Evolutionary conservation across 2,888 invertebrate species (phyloP), one percentile per base, ranked within the genome.

Genomic region (Sepiola atlantica): DNA sequence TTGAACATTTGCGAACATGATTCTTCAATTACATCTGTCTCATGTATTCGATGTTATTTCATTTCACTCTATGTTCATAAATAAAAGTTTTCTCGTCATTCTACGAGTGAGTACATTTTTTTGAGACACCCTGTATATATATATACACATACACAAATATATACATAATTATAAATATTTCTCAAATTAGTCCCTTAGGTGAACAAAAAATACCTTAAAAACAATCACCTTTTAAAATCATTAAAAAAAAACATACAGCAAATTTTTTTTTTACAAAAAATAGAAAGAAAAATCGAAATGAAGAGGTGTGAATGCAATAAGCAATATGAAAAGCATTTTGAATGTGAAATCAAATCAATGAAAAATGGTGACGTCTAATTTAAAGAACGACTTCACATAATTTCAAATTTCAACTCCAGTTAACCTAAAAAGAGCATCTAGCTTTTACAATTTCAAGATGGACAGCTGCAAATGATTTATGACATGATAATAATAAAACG

Each of bases 391-490:
- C 77, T 77, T 77, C 8, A 45, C 2, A 45, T 45, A 45, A 45
- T 8, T 45, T 45, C 45, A 45, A 45, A 45, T 45, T 14, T 57
- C 21, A 77, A 77, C n/a, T n/a, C 16, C n/a, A n/a, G n/a, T 77
- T 16, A 77, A 16, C n/a, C 77, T 77, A n/a, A 77, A 32, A 77
- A 28, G 4, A 77, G n/a, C n/a, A 45, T 45, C 32, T 77, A 32
- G 77, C 77, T 77, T 32, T n/a, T 14, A 77, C 18, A 28, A 54
- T 92, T 92, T 45, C 55, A 45, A 45, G 54, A 92, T 92, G 55
- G 92, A 92, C 55, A 92, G 92, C 55, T 92, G n/a, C 92, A 28
- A 55, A 16, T 92, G 55, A 55, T 55, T 92, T 54, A 16, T 92
- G 92, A 92, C 45, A 45, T 24, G n/a, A n/a, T n/a, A 91, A 54